These are phyloP conservation scores for Chelonia mydas DNA, from an alignment of 2,797 vertebrate genomes.

Conservation along the genomic window DNA sequence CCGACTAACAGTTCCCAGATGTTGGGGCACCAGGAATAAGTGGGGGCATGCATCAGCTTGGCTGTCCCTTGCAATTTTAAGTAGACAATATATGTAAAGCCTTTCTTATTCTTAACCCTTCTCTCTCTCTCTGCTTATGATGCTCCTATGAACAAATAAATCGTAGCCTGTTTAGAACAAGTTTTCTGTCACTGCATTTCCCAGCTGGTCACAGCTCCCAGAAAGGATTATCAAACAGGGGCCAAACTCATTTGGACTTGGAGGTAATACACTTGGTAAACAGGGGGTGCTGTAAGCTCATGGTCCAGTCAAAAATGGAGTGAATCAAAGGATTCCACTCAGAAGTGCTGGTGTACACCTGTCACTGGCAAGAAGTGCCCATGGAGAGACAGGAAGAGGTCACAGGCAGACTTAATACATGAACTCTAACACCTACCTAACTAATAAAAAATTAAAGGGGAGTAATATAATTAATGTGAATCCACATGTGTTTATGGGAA, in stretches of 20 bases:
- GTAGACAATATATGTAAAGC: background rate
- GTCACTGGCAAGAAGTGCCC: background rate
- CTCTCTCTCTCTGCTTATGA: background rate
- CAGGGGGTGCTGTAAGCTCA: background rate
- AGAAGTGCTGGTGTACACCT: background rate
- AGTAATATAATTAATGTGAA: background rate
- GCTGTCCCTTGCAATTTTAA: conserved; percentile 22
- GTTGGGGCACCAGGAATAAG: background rate
- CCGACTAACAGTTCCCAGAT: background rate
- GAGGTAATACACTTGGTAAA: background rate
- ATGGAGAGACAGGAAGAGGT: background rate
- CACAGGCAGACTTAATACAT: background rate
- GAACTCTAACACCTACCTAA: background rate
- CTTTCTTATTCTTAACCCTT: conserved; percentile 29
- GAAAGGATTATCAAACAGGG: background rate
- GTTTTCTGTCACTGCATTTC: background rate
- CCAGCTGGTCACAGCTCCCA: background rate
- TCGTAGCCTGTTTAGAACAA: background rate
- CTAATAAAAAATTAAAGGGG: too few species aligned
- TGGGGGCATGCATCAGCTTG: background rate
- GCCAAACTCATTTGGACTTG: background rate
- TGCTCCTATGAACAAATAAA: conserved; percentile 7
- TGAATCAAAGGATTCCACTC: background rate
- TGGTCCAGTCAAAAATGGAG: background rate
- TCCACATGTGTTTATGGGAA: background rate